A percentile compares a stretch with the other conserved stretches of the same genome.
Evolutionary conservation across 2,113 vertebrate species (phyloP).

Genomic region (Ammodytes dubius): DNA sequence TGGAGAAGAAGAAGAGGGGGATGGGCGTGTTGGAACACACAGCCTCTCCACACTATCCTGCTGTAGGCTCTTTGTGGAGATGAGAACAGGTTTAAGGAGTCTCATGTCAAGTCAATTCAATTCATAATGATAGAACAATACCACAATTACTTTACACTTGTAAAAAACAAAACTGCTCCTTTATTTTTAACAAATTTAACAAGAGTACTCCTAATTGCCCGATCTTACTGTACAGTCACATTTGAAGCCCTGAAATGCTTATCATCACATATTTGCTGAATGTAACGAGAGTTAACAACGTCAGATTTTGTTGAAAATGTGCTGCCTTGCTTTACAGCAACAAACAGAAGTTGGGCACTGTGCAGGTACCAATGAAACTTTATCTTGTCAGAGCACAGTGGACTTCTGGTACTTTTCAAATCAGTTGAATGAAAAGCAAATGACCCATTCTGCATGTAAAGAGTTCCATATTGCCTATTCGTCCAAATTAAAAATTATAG

Average conservation of each 20-base stretch:
- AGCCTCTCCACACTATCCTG: constrained; percentile 60
- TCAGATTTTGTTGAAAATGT: too few relatives aligned
- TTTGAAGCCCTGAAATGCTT: not conserved
- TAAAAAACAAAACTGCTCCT: not conserved
- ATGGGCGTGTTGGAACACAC: constrained; percentile 59
- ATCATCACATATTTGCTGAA: not conserved
- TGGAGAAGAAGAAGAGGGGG: constrained; percentile 40
- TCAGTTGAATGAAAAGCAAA: too few relatives aligned
- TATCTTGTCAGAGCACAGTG: too few relatives aligned
- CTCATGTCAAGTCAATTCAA: not conserved
- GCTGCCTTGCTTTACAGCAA: too few relatives aligned
- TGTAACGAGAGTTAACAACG: too few relatives aligned
- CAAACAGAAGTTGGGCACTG: too few relatives aligned
- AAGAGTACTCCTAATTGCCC: not conserved
- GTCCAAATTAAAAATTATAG: not conserved
- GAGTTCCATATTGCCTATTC: not conserved
- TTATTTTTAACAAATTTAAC: not conserved
- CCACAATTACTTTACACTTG: not conserved
- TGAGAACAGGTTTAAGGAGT: not conserved
- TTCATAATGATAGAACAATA: constrained; percentile 4
- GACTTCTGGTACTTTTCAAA: too few relatives aligned
- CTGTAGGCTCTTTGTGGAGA: not conserved
- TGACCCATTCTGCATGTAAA: not conserved
- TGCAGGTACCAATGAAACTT: too few relatives aligned
- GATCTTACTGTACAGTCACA: not conserved